Evolutionary conservation across 2,113 vertebrate species (phyloP), one percentile per base, ranked within the genome.

Genomic region (Clarias magur): DNA sequence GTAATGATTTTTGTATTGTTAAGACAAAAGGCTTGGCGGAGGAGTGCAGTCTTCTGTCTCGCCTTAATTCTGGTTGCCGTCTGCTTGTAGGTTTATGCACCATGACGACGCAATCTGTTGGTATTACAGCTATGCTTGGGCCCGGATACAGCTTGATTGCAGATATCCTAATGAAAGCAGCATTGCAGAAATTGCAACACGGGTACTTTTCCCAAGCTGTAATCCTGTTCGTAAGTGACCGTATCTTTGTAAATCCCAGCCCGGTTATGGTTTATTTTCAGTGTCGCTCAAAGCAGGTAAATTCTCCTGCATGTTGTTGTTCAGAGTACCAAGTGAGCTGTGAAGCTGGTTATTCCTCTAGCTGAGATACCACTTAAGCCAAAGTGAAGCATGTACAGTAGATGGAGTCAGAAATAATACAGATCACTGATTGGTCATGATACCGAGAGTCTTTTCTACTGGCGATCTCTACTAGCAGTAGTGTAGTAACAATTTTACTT

Each of bases 101-200:
- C 79, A 81, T 81, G 79, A 62, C 19, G 17, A 42, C 34, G 11
- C 79, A 62, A 62, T 81, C 27, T 81, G 79, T 60, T 34, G 25
- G 27, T 62, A 2, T 62, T 81, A 42, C 57, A 62, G 21, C 38
- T 15, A 42, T 12, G 30, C 78, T 34, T 19, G 21, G 42, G 53
- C 76, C 16, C 16, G 4, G 19, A 30, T 30, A 60, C 79, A 59
- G 56, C 54, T 34, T 57, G 76, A 78, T 78, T 11, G 16, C 25
- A 80, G 25, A 57, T 30, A 59, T 59, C 17, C 16, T 80, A 59
- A 80, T 5, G 21, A 56, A 80, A 59, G 56, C n/a, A 60, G 78
- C 75, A 15, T 2, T 25, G 38, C 42, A 75, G 72, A 53, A 75
- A n/a, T 53, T 6, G 6, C 72, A 75, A 42, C 34, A 73, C 23